Percentiles rank a stretch among this genome's conserved stretches.
Evolutionary conservation across 2,888 invertebrate species (phyloP).

Genomic region (Ceramica pisi): DNA sequence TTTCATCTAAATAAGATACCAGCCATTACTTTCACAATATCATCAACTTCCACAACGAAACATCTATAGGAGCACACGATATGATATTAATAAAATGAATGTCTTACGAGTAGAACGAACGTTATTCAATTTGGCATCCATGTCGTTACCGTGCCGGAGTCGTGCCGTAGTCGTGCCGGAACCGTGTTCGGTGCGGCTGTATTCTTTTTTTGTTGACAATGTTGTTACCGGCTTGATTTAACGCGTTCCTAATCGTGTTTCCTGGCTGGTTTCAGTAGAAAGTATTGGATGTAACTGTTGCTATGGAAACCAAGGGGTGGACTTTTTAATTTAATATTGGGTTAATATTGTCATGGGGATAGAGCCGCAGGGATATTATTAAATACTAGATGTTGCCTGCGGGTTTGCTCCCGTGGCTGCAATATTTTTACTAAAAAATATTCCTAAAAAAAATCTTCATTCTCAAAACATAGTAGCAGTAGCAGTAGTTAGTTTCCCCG

Average conservation of each 20-base stretch:
- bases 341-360: neutral
- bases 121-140: conserved; percentile 50
- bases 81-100: conserved; percentile 27
- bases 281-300: conserved; percentile 15
- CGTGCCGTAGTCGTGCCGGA: neutral
- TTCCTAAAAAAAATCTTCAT: too few species aligned
- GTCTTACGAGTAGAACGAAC: conserved; percentile 5
- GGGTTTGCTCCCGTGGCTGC: neutral
- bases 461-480: too few species aligned
- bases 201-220: conserved; percentile 29
- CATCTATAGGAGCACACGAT: neutral
- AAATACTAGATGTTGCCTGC: neutral
- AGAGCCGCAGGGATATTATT: neutral
- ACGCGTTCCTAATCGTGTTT: conserved; percentile 23
- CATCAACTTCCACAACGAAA: neutral
- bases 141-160: neutral
- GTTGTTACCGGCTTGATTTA: conserved; percentile 39
- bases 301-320: neutral
- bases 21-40: neutral
- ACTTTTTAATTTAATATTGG: conserved; percentile 19
- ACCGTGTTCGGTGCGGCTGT: neutral
- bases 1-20: too few species aligned
- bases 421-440: too few species aligned
- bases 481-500: too few species aligned
- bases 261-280: neutral